Evolutionary conservation across 2,113 vertebrate species (phyloP), one percentile per base, ranked within the genome.

Genomic region (Zosterops pallidus): DNA sequence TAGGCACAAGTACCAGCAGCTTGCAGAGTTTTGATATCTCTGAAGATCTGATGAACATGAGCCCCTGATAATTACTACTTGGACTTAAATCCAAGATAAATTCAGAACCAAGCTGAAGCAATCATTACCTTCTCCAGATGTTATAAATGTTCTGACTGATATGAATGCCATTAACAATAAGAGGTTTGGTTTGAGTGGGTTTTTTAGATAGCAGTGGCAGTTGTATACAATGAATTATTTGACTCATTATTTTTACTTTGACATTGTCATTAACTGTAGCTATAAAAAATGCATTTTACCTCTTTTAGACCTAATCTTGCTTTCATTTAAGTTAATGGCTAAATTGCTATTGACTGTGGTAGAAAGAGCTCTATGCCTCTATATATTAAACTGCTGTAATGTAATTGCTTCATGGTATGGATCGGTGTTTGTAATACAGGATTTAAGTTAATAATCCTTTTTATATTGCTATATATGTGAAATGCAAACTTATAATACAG

Each of bases 391-490:
- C 79, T 64, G 47, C 72, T 81, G 64, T 78, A 92, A 74, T 56
- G 26, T 92, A 83, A 92, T 95, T 93, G 21, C 79, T 88, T 93
- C 85, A 70, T 89, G 79, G 35, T 83, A 76, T 87, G 63, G 89
- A 92, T 92, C 83, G 64, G 75, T 93, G 68, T 93, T 95, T 96
- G 60, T 49, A 90, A 88, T 56, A 83, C 25, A 94, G 52, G 76
- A 92, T 92, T 95, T 92, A 72, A 94, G 87, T 88, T 96, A 96
- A 92, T 88, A 96, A 94, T 96, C 82, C 64, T 83, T 95, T 96
- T 92, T 90, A 83, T 86, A 92, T 81, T 84, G 28, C 62, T 81
- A 44, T 90, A 68, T 64, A 60, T 83, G 74, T 86, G 79, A 92
- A 90, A 92, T 20, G 8, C 55, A 92, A 91, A 77, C 68, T 92